Evolutionary conservation across 2,113 vertebrate species (phyloP).

Genomic region (Psilopsiagon aurifrons): DNA sequence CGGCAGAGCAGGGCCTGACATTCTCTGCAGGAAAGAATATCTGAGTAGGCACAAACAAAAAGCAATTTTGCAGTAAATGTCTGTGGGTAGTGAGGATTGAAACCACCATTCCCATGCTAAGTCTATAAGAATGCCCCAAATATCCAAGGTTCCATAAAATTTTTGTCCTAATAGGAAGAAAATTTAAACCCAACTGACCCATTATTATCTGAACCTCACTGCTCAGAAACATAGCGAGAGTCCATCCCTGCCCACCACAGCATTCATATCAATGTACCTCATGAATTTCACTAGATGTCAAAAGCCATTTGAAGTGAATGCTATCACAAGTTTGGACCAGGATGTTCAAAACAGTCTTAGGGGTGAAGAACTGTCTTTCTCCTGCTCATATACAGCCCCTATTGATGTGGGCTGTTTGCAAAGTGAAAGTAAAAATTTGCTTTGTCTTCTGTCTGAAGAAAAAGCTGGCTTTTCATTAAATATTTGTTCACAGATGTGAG

Average conservation of each 20-base stretch:
- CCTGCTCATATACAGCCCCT: not conserved
- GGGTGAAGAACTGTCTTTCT: not conserved
- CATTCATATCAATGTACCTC: not conserved
- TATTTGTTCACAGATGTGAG: not conserved
- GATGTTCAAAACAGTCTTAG: not conserved
- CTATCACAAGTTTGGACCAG: not conserved
- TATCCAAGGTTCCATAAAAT: not conserved
- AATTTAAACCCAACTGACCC: not conserved
- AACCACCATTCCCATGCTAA: not conserved
- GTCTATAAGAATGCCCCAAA: not conserved
- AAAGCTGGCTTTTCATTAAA: not conserved
- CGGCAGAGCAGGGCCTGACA: slow-evolving; percentile 37
- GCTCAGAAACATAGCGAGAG: not conserved
- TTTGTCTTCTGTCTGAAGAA: not conserved
- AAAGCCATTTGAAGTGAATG: not conserved
- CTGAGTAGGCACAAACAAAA: slow-evolving; percentile 6
- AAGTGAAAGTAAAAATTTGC: not conserved
- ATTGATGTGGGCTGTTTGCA: not conserved
- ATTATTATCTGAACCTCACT: not conserved
- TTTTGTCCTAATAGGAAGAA: not conserved
- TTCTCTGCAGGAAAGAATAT: slow-evolving; percentile 20
- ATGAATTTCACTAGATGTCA: not conserved
- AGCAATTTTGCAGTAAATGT: not conserved
- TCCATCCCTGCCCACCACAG: not conserved
- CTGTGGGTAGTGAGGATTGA: not conserved